These are phyloP conservation scores for Cylindroiulus punctatus DNA, from an alignment of 2,888 invertebrate species.

Conservation along the genomic window DNA sequence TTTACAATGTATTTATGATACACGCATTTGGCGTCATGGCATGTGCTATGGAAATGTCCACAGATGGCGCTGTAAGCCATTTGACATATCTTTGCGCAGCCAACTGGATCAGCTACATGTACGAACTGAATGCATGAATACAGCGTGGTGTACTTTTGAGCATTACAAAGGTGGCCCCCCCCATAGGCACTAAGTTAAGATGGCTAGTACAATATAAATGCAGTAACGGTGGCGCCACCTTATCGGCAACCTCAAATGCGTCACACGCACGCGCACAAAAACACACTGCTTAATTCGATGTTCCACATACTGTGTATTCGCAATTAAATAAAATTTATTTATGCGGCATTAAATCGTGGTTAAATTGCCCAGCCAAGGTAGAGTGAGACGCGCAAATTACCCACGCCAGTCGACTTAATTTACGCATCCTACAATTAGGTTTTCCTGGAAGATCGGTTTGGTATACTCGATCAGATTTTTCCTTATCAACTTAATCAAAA, in stretches of 20 bases:
- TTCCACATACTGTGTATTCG: not conserved
- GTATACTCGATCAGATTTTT: not conserved
- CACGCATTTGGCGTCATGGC: too few species aligned
- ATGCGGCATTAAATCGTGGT: not conserved
- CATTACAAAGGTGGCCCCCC: too few species aligned
- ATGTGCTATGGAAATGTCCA: too few species aligned
- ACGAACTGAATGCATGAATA: too few species aligned
- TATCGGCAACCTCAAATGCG: not conserved
- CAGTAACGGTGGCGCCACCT: too few species aligned
- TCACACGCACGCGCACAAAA: not conserved
- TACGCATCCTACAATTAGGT: conserved; percentile 21
- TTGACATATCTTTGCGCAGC: too few species aligned
- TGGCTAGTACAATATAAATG: too few species aligned
- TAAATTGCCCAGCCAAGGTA: not conserved
- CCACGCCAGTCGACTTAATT: not conserved
- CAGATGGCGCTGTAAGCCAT: too few species aligned
- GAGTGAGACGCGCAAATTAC: not conserved
- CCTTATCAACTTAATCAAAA: conserved; percentile 33
- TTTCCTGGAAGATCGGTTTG: conserved; percentile 15
- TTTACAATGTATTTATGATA: too few species aligned
- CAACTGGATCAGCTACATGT: too few species aligned
- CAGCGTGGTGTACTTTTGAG: too few species aligned
- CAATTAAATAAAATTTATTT: not conserved
- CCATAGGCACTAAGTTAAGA: too few species aligned
- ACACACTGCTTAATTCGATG: not conserved